Percentiles rank a stretch among this genome's conserved stretches.
These are phyloP conservation scores for Gopherus evgoodei DNA, from an alignment of 2,113 vertebrate species.

Conservation along the genomic window DNA sequence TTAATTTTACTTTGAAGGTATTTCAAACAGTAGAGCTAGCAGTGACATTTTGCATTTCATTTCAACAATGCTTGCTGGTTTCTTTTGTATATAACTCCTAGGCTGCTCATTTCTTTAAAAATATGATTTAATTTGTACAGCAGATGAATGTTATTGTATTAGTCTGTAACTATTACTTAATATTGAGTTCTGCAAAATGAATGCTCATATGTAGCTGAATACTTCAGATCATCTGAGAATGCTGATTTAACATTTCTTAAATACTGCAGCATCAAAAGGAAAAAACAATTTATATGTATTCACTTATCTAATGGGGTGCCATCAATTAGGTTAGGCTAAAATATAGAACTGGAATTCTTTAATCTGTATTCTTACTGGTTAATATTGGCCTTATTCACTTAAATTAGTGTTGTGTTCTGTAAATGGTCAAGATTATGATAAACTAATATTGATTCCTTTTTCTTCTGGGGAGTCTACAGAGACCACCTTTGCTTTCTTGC, in stretches of 20 bases:
- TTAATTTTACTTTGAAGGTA: slow-evolving; percentile 84
- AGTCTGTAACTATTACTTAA: slow-evolving; percentile 89
- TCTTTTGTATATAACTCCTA: slow-evolving; percentile 92
- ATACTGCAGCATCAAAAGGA: slow-evolving; percentile 81
- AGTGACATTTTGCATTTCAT: slow-evolving; percentile 83
- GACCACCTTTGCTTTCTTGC: slow-evolving; percentile 58
- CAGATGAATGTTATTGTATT: slow-evolving; percentile 93
- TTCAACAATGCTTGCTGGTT: slow-evolving; percentile 87
- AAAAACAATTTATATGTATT: slow-evolving; percentile 74
- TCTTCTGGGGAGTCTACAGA: slow-evolving; percentile 59
- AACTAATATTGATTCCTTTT: slow-evolving; percentile 56
- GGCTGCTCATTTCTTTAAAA: slow-evolving; percentile 91
- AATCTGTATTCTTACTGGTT: slow-evolving; percentile 44
- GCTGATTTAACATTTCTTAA: slow-evolving; percentile 81
- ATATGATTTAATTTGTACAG: slow-evolving; percentile 94
- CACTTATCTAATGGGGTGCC: slow-evolving; percentile 75
- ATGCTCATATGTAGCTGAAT: slow-evolving; percentile 85
- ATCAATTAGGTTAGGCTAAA: slow-evolving; percentile 59
- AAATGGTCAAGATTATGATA: slow-evolving; percentile 61
- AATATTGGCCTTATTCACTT: slow-evolving; percentile 69
- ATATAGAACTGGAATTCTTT: slow-evolving; percentile 69
- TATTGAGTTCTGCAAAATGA: slow-evolving; percentile 86
- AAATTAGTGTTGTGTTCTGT: slow-evolving; percentile 56
- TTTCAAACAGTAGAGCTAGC: slow-evolving; percentile 84
- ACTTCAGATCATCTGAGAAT: slow-evolving; percentile 81